Evolutionary conservation across 2,113 vertebrate genomes (phyloP), one percentile per base, ranked within the genome.

Genomic region (Leucoraja erinaceus): DNA sequence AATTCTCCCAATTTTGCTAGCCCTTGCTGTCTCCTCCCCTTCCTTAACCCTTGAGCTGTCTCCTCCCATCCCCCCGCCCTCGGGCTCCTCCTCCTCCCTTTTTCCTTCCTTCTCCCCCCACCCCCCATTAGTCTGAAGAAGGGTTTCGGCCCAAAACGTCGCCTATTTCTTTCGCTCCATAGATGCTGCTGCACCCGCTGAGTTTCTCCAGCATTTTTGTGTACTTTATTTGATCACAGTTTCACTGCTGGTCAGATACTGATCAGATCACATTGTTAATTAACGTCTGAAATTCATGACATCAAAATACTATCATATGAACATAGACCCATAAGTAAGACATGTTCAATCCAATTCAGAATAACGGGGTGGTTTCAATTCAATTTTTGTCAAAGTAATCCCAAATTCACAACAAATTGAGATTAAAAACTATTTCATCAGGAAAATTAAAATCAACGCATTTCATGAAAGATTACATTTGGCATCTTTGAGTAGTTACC

Each of bases 221-320:
- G n/a, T n/a, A n/a, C 28, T 88, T 63, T 63, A 88, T 88, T 88
- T 63, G 83, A 63, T 88, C 83, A 88, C 59, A 31, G 59, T 88
- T 88, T 63, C 61, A 63, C 83, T 63, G 10, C 56, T 63, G 31
- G 59, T 88, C 59, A 59, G 81, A 59, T n/a, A 31, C 59, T 88
- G 79, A 28, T 88, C 59, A 84, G 54, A 54, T 84, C 56, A 84
- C 56, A 88, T 63, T 63, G 28, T 63, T 61, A 88, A 88, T 86
- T n/a, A 86, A 86, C 56, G 28, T 63, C 83, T 63, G 56, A n/a
- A 86, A 63, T 88, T 63, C 83, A 88, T 88, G 59, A 88, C 83
- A n/a, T 28, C 25, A 61, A 84, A 54, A 59, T 25, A 84, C 56
- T 84, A 25, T 59, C n/a, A 84, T 61, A 61, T 56, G 16, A 66